Evolutionary conservation across 23 tunicate genomes (phyloP), one percentile per base, ranked within the genome.

Genomic region (Trididemnum clinides): DNA sequence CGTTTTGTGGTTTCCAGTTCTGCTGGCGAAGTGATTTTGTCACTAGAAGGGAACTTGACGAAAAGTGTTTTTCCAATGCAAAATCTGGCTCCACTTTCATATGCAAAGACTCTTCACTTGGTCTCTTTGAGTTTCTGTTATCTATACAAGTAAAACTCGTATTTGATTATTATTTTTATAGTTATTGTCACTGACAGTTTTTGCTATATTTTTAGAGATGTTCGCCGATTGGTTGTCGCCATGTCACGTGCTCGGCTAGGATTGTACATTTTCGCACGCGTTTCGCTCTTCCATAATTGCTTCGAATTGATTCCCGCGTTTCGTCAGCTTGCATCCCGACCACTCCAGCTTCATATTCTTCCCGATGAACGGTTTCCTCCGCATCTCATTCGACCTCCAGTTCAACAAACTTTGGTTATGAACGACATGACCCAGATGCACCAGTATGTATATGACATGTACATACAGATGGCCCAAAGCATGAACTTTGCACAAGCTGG

Each of bases 201-300:
- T n/a, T n/a, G n/a, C n/a, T n/a, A n/a, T n/a, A n/a, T 44, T 44
- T 69, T 29, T 23, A 89, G 98, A 44, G 99, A 97, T 62, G 99
- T 97, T 3, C 90, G 99, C 15, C 95, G 99, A 6, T 54, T 97
- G 51, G 88, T 97, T n/a, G 99, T 97, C 18, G 99, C 99, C 33
- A 88, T 97, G 95, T 97, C 99, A 7, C 88, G 99, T 19, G 99
- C 99, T 12, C 82, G 99, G 34, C 77, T 97, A 23, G 99, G 99
- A 22, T 81, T 97, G 2, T 97, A 97, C 84, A 82, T 92, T 28
- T 90, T 97, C 57, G 99, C 97, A 0, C 66, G 95, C 20, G 88
- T 92, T 26, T 86, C 95, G 1, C 88, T 97, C 19, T 97, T 97
- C 81, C 83, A 84, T 73, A 92, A 97, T 76, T 97, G 99, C 71